These are phyloP conservation scores for Diarsia rubi DNA, from an alignment of 2,888 invertebrate genomes.

Conservation along the genomic window DNA sequence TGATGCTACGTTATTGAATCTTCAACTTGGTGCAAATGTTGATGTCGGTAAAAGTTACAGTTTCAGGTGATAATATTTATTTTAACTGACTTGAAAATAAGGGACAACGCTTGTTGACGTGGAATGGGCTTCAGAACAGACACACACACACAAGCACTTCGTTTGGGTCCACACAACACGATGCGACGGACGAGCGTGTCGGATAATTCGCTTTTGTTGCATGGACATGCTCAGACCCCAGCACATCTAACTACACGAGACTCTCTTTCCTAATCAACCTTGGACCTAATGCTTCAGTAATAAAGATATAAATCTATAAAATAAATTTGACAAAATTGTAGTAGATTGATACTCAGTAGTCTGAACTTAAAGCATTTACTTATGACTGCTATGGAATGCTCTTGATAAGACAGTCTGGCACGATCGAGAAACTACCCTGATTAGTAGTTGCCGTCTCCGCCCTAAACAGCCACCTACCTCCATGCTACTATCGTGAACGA, in stretches of 20 bases:
- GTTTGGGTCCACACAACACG: neutral
- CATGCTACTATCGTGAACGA: slow-evolving; percentile 10
- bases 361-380: neutral
- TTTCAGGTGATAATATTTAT: neutral
- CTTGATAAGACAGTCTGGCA: neutral
- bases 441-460: slow-evolving; percentile 29
- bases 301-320: no score
- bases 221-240: no score
- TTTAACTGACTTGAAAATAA: neutral
- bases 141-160: no score
- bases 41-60: neutral
- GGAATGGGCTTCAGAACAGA: neutral
- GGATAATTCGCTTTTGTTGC: neutral
- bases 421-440: neutral
- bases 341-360: no score
- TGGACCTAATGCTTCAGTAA: no score
- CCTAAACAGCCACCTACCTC: neutral
- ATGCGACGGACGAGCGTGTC: neutral
- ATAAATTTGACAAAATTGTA: no score
- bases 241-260: no score
- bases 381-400: neutral
- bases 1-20: no score
- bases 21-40: neutral
- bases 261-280: no score
- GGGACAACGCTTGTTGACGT: neutral